Evolutionary conservation across 2,888 invertebrate genomes (phyloP).

Genomic region (Epinotia demarniana): DNA sequence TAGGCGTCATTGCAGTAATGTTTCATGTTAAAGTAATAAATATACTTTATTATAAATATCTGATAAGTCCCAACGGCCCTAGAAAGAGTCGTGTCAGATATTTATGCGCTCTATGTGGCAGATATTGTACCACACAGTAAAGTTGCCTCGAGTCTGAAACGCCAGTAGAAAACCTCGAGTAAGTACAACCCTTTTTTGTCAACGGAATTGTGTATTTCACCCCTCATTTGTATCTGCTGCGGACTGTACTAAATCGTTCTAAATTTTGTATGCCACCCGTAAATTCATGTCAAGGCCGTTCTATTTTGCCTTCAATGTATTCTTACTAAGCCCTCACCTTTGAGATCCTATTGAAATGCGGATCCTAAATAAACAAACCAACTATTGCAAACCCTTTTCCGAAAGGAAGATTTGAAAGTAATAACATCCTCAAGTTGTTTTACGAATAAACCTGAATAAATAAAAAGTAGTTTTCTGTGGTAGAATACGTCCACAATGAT

Average conservation of each 20-base stretch:
- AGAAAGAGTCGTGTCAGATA: too few relatives aligned
- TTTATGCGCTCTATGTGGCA: too few relatives aligned
- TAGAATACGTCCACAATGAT: background rate
- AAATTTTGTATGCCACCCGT: background rate
- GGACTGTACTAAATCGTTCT: background rate
- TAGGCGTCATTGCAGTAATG: too few relatives aligned
- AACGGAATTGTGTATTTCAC: too few relatives aligned
- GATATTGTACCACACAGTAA: too few relatives aligned
- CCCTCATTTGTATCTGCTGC: too few relatives aligned
- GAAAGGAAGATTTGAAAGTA: background rate
- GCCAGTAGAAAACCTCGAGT: too few relatives aligned
- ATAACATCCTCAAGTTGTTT: background rate
- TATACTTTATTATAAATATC: too few relatives aligned
- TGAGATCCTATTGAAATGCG: background rate
- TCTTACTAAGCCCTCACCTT: background rate
- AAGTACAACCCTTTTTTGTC: too few relatives aligned
- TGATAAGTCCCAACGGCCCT: too few relatives aligned
- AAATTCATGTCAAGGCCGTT: background rate
- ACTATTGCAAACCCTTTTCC: background rate
- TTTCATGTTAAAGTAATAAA: too few relatives aligned
- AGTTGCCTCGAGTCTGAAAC: too few relatives aligned
- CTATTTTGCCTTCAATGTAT: background rate
- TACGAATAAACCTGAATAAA: background rate
- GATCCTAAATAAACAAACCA: slow-evolving; percentile 2
- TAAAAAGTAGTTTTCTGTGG: background rate